Conservation (phyloP, 2,888 invertebrate genomes). For the Mellilla xanthometata region DNA sequence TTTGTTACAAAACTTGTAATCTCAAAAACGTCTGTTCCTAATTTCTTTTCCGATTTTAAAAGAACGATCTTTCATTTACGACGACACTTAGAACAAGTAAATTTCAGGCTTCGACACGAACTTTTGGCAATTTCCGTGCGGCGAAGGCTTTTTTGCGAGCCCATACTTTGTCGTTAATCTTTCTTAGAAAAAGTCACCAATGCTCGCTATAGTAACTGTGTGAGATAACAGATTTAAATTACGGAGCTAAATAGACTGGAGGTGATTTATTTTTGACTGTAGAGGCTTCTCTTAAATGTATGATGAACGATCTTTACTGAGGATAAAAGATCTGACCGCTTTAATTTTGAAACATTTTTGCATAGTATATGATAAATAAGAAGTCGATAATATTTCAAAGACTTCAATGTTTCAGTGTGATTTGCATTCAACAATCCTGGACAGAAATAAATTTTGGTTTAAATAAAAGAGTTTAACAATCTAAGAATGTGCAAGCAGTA, state of each 20-base stretch:
- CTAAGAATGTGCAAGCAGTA: too few species aligned
- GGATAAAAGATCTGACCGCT: neutral
- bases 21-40: constrained; percentile 78
- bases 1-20: constrained; percentile 74
- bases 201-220: constrained; percentile 60
- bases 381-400: too few species aligned
- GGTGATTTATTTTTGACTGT: constrained; percentile 38
- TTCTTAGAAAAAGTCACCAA: constrained; percentile 70
- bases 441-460: too few species aligned
- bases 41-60: constrained; percentile 80
- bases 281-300: too few species aligned
- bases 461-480: too few species aligned
- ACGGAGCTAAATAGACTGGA: constrained; percentile 49
- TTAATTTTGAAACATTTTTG: too few species aligned
- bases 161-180: constrained; percentile 79
- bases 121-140: constrained; percentile 79
- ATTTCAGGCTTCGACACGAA: constrained; percentile 77
- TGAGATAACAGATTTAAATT: constrained; percentile 68
- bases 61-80: constrained; percentile 81
- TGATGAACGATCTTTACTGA: neutral
- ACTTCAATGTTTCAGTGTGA: too few species aligned
- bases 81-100: constrained; percentile 80
- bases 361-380: too few species aligned
- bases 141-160: constrained; percentile 75
- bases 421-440: too few species aligned